A percentile compares a stretch with the other conserved stretches of the same genome.
These are phyloP conservation scores for Pristionchus japonicus DNA, from an alignment of 2,888 invertebrate genomes.

Conservation along the genomic window DNA sequence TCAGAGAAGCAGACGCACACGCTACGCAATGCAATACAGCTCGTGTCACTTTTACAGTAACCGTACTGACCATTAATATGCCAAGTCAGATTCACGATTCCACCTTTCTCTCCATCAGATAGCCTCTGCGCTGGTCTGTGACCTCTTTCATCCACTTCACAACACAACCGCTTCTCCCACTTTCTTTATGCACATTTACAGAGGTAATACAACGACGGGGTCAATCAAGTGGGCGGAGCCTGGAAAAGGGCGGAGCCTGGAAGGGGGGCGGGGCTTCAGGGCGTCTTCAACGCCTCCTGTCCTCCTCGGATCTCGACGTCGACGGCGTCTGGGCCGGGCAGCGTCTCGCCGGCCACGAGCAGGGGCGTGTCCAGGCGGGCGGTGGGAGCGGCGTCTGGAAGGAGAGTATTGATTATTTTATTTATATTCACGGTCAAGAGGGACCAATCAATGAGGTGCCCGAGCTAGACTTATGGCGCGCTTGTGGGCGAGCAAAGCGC, in stretches of 20 bases:
- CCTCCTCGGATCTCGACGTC: constrained; percentile 10
- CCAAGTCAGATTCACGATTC: too few species aligned
- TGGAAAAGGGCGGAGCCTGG: neutral
- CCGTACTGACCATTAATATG: too few species aligned
- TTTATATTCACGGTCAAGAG: neutral
- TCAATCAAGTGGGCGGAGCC: neutral
- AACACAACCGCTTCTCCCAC: neutral
- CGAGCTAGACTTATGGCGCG: neutral
- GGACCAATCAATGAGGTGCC: neutral
- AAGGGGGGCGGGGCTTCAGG: neutral
- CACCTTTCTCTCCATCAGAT: neutral
- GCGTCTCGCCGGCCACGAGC: constrained; percentile 16
- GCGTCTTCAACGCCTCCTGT: neutral
- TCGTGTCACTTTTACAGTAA: too few species aligned
- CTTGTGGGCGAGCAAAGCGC: too few species aligned
- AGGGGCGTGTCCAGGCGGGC: constrained; percentile 15
- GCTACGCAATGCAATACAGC: too few species aligned
- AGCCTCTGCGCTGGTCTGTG: neutral
- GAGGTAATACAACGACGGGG: neutral
- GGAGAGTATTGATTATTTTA: neutral
- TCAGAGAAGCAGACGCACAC: too few species aligned
- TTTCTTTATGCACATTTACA: constrained; percentile 30
- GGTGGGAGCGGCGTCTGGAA: neutral
- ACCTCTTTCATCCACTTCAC: neutral
- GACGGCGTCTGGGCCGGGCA: constrained; percentile 15